Conservation (phyloP, 2,797 vertebrate genomes). For the Sebastes steindachneri region DNA sequence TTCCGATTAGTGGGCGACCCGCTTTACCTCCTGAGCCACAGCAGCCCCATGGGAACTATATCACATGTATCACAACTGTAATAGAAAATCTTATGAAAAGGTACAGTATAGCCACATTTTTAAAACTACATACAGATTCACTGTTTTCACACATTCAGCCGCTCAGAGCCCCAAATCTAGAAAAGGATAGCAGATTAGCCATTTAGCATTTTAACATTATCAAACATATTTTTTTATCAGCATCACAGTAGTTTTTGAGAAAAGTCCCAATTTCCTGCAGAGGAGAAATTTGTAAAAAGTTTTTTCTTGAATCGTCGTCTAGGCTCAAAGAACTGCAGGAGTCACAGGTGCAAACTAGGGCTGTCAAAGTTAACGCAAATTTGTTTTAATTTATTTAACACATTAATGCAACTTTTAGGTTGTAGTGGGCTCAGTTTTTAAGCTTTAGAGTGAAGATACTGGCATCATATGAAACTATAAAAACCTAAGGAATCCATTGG, state of each 20-base stretch:
- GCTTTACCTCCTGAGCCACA: too few species aligned
- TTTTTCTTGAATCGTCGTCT: rapidly evolving
- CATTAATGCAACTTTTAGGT: too few species aligned
- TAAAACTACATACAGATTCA: neutral
- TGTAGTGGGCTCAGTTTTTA: too few species aligned
- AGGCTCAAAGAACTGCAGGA: neutral
- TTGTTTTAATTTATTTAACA: too few species aligned
- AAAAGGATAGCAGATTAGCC: neutral
- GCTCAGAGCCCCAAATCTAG: neutral
- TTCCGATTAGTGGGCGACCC: too few species aligned
- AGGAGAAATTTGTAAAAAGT: neutral
- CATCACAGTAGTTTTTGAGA: neutral
- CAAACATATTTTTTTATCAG: neutral
- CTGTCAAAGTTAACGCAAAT: too few species aligned
- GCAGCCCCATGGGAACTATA: too few species aligned
- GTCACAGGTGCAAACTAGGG: neutral
- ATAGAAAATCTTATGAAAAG: neutral
- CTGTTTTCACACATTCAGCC: neutral
- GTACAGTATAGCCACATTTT: too few species aligned
- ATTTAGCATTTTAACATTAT: neutral
- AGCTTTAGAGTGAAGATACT: too few species aligned
- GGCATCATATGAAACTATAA: rapidly evolving
- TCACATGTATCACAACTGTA: neutral
- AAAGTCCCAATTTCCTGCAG: too few species aligned
- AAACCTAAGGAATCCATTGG: too few species aligned